Evolutionary conservation across 2,888 invertebrate genomes (phyloP).

Genomic region (Linhomoeus sp.): DNA sequence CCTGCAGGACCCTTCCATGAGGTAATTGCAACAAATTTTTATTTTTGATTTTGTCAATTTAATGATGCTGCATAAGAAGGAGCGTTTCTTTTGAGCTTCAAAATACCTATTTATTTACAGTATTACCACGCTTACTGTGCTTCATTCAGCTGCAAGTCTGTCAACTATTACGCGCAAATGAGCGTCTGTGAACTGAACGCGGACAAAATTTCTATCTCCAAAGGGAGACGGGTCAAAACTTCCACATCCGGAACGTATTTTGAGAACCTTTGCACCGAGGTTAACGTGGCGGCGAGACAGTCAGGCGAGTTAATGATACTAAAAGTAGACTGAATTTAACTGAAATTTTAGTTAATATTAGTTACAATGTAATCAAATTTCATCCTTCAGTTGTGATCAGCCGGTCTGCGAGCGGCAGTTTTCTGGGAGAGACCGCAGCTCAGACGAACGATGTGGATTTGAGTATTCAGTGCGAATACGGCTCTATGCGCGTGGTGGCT

Average conservation of each 20-base stretch:
- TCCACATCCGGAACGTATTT: too few relatives aligned
- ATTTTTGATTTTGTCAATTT: neutral
- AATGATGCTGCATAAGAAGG: neutral
- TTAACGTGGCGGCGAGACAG: too few relatives aligned
- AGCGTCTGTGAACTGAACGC: conserved; percentile 3
- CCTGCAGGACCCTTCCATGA: conserved; percentile 1
- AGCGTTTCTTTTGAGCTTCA: neutral
- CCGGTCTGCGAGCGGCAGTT: neutral
- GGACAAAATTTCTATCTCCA: too few relatives aligned
- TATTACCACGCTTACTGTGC: too few relatives aligned
- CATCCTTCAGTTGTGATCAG: too few relatives aligned
- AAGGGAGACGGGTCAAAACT: too few relatives aligned
- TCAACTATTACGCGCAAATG: neutral
- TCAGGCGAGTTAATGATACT: too few relatives aligned
- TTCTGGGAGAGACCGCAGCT: neutral
- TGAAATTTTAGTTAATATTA: too few relatives aligned
- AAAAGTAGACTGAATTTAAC: too few relatives aligned
- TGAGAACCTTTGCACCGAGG: too few relatives aligned
- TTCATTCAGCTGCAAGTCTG: conserved; percentile 4
- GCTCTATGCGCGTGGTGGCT: neutral
- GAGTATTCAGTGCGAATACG: neutral
- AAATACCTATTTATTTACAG: too few relatives aligned
- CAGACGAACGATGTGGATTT: neutral
- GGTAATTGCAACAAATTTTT: neutral
- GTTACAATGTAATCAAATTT: too few relatives aligned